Base-by-base conservation (phyloP, 2,888 invertebrate species). In the Diogma glabrata region DNA sequence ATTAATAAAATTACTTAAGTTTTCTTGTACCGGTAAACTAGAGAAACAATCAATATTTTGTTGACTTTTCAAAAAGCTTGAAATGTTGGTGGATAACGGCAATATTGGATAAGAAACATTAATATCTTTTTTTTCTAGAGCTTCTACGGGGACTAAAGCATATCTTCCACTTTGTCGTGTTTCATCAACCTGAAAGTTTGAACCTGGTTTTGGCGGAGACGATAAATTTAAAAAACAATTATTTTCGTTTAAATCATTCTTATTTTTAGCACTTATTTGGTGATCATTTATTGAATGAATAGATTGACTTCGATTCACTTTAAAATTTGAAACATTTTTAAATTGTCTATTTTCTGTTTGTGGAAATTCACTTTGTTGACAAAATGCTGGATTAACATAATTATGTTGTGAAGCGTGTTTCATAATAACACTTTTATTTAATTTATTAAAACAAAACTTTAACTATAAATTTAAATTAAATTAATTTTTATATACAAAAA, bases 311-410 rank as follows among this genome's bases (percentile, higher is more conserved):
- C 70, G 60, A 64, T 78, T 51, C 67, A 72, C 24, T 73, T 74
- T 26, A 73, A 56, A 2, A 73, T 74, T 1, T 72, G 63, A 48
- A 72, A 75, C 58, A 70, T 58, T 47, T 63, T 33, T 47, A 24
- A 26, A 47, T 6, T 61, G 14, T 66, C 60, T 14, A 68, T 65
- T 1, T 70, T 68, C 26, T 45, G 24, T 14, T 20, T 26, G 2
- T 66, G 64, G 23, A 57, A 73, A 80, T 62, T 87, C 87, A 63
- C 86, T 86, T 67, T 84, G 81, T 23, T 82, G 79, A 63, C 84
- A 85, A 63, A 87, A 87, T 0, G 86, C 86, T 50, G 86, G 86
- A 64, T 87, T 87, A 6, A 82, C 81, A 61, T 87, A 87, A 60
- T 82, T 69, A 53, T 70, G 69, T 51, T 63, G 63, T 20, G 69